Percentiles rank a stretch among this genome's conserved stretches.
Conservation (phyloP, 2,113 vertebrate species). For the Gallinago jamesoni region DNA sequence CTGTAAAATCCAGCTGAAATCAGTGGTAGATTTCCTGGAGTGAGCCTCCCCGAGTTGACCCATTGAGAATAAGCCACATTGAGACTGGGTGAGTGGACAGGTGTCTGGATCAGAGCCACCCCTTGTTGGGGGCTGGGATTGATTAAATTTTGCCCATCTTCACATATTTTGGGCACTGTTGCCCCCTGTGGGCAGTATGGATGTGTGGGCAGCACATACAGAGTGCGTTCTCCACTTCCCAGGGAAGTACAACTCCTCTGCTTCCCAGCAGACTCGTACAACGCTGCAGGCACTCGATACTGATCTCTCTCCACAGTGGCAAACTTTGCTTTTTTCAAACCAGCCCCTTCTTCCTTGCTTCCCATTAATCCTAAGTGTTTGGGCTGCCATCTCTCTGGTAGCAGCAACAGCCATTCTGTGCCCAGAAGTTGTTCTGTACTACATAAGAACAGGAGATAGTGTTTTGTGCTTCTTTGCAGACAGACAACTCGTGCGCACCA, state of each 20-base stretch:
- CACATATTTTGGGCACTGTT: slow-evolving; percentile 6
- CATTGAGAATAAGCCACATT: background rate
- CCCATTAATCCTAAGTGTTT: background rate
- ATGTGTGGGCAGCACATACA: background rate
- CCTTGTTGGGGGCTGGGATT: background rate
- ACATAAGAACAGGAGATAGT: background rate
- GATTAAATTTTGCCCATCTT: background rate
- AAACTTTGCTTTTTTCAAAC: background rate
- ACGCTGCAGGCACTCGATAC: background rate
- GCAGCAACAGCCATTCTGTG: background rate
- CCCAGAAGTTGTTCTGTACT: background rate
- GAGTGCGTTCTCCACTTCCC: background rate
- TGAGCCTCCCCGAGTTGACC: background rate
- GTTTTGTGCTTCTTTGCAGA: background rate
- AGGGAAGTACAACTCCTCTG: background rate
- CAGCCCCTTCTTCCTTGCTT: background rate
- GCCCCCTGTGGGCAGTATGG: background rate
- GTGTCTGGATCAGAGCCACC: background rate
- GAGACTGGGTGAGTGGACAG: background rate
- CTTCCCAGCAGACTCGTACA: background rate
- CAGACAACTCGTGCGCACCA: accelerated
- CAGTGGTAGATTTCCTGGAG: background rate
- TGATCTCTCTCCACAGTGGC: background rate
- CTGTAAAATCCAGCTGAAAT: background rate
- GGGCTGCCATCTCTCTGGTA: background rate